A percentile compares a stretch with the other conserved stretches of the same genome.
phyloP scores from a whole-genome alignment of 2,113 vertebrate genomes.

The Antigone vipio region DNA sequence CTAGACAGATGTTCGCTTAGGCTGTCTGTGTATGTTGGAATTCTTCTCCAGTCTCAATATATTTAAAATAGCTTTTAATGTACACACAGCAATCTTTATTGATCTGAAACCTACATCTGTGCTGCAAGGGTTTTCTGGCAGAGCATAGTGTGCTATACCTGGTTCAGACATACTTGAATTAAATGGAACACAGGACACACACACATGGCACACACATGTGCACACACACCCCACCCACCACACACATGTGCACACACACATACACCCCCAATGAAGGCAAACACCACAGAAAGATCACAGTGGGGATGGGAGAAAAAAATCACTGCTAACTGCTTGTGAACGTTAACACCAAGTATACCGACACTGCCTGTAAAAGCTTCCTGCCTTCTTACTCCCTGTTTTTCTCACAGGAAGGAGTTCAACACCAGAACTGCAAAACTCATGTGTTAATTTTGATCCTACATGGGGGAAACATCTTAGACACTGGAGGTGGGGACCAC shows the following conservation, averaged over 20 bases:
- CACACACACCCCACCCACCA: rapidly evolving
- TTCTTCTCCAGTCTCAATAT: background rate
- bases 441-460: constrained; percentile 91
- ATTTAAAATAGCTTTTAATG: background rate
- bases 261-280: background rate
- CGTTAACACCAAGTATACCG: background rate
- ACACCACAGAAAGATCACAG: background rate
- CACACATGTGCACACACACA: too few species aligned
- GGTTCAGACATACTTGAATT: background rate
- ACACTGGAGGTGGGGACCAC: constrained; percentile 83
- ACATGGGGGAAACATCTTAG: constrained; percentile 93
- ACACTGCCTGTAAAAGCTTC: background rate
- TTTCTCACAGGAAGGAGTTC: constrained; percentile 68
- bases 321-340: background rate
- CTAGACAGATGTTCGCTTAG: background rate
- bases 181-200: background rate
- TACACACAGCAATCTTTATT: background rate
- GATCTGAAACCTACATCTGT: background rate
- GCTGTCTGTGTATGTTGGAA: background rate
- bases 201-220: rapidly evolving
- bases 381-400: background rate
- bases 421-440: constrained; percentile 84
- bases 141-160: background rate
- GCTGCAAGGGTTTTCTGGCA: background rate
- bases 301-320: background rate